Conservation (phyloP, 2,888 invertebrate genomes). For the Brachylomia viminalis region DNA sequence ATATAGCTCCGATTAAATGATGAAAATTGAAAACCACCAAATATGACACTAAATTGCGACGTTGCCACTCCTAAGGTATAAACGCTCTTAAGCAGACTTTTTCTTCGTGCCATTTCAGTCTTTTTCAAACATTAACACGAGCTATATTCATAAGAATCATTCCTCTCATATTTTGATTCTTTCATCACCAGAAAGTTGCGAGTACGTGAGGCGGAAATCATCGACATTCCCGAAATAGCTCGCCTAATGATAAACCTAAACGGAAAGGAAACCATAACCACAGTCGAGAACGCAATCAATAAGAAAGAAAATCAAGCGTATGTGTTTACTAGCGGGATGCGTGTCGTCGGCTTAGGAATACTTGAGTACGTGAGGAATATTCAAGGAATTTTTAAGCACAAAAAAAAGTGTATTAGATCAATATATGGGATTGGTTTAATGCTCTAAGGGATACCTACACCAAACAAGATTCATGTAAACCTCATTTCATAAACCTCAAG, state of each 20-base stretch:
- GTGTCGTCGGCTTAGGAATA: constrained; percentile 81
- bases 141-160: neutral
- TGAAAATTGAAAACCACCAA: too few species aligned
- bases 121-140: neutral
- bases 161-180: constrained; percentile 16
- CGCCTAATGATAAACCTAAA: constrained; percentile 76
- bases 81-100: neutral
- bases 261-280: constrained; percentile 78
- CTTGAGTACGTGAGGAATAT: constrained; percentile 78
- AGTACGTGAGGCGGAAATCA: constrained; percentile 82
- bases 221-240: constrained; percentile 82
- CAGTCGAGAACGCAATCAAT: constrained; percentile 77
- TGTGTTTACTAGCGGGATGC: constrained; percentile 78
- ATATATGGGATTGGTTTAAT: too few species aligned
- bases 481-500: too few species aligned
- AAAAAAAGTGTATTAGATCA: too few species aligned
- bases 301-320: constrained; percentile 74
- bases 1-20: too few species aligned
- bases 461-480: too few species aligned
- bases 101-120: neutral
- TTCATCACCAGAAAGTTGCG: constrained; percentile 76
- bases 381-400: too few species aligned
- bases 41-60: too few species aligned
- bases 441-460: too few species aligned
- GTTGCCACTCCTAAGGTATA: too few species aligned